phyloP scores from a whole-genome alignment of 2,888 invertebrate species.

The Caenorhabditis sp. region DNA sequence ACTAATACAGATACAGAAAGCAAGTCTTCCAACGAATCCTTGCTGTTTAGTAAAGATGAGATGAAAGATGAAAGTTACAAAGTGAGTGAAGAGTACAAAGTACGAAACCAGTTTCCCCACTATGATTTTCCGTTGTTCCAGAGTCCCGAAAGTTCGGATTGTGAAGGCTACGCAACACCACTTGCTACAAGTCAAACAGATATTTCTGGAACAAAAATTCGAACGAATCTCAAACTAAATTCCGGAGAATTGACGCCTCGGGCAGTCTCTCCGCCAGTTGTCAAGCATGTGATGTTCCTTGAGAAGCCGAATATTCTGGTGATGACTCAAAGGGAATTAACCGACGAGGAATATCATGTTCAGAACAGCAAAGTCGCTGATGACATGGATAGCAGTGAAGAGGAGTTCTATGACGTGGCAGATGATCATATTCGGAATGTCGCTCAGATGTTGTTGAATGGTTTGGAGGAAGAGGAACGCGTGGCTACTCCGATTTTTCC shows the following conservation, averaged over 20 bases:
- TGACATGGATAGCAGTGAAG: background rate
- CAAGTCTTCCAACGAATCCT: constrained; percentile 34
- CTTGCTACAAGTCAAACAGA: constrained; percentile 49
- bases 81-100: constrained; percentile 19
- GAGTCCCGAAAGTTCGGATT: constrained; percentile 62
- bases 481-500: background rate
- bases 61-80: constrained; percentile 34
- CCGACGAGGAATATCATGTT: constrained; percentile 20
- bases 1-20: constrained; percentile 44
- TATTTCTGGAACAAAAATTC: constrained; percentile 18
- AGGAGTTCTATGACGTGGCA: constrained; percentile 27
- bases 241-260: constrained; percentile 55
- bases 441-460: constrained; percentile 30
- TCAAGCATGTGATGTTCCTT: constrained; percentile 41
- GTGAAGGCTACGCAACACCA: constrained; percentile 59
- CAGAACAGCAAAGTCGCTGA: background rate
- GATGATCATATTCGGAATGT: constrained; percentile 25
- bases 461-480: background rate
- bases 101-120: background rate
- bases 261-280: constrained; percentile 37
- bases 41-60: constrained; percentile 26
- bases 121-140: too few species aligned
- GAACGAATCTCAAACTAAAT: background rate
- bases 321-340: constrained; percentile 49
- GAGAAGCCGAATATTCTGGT: constrained; percentile 56